Percentiles rank a stretch among this genome's conserved stretches.
These are phyloP conservation scores for Noctua pronuba DNA, from an alignment of 2,888 invertebrate species.

Conservation along the genomic window DNA sequence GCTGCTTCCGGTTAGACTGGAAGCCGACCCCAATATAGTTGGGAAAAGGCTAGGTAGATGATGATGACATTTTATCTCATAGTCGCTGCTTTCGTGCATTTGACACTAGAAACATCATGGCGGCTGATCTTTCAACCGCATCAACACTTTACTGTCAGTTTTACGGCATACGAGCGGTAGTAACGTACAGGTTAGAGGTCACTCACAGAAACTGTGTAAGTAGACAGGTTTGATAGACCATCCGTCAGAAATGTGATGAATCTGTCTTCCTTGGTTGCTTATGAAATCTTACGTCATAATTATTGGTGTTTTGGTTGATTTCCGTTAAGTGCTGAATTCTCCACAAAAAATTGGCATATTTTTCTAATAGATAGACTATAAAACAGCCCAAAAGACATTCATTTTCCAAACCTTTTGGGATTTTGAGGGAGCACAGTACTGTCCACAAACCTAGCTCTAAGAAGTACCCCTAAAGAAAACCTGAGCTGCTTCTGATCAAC, in stretches of 20 bases:
- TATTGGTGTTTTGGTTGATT: neutral
- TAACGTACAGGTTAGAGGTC: slow-evolving; percentile 34
- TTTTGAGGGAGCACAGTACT: neutral
- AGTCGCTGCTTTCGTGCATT: neutral
- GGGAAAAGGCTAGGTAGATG: no score
- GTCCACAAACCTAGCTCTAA: no score
- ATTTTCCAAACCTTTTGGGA: no score
- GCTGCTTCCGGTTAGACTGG: no score
- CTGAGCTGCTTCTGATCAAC: neutral
- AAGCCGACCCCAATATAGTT: no score
- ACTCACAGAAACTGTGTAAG: slow-evolving; percentile 4
- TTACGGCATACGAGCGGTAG: slow-evolving; percentile 17
- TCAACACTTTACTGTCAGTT: neutral
- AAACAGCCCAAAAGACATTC: no score
- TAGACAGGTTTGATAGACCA: slow-evolving; percentile 27
- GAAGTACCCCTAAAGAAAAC: neutral
- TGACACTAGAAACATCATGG: slow-evolving; percentile 1
- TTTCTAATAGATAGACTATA: no score
- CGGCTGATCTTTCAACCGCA: neutral
- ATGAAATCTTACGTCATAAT: slow-evolving; percentile 1
- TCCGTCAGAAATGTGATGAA: slow-evolving; percentile 12
- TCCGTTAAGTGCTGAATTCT: neutral
- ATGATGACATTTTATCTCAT: no score
- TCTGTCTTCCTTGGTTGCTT: slow-evolving; percentile 2
- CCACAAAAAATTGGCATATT: neutral